Conservation (phyloP, 2,888 invertebrate species). For the Ernsta delagoae region DNA sequence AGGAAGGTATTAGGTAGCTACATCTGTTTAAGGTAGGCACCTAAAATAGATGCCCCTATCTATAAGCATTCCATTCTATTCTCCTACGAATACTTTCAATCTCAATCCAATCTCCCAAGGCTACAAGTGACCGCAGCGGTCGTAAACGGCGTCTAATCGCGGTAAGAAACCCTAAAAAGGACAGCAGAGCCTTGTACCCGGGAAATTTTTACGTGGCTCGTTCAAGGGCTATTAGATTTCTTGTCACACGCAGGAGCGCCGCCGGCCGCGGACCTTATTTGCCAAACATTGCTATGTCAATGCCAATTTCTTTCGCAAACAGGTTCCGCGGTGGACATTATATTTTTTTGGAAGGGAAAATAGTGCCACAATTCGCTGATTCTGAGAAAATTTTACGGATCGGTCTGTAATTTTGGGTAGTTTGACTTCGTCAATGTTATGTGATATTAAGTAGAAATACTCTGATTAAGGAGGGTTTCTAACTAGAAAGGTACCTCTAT, state of each 20-base stretch:
- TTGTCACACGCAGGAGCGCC: slow-evolving; percentile 69
- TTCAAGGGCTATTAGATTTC: slow-evolving; percentile 78
- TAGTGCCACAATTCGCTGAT: slow-evolving; percentile 14
- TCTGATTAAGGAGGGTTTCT: too few species aligned
- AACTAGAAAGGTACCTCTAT: too few species aligned
- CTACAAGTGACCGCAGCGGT: slow-evolving; percentile 26
- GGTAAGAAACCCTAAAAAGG: slow-evolving; percentile 55
- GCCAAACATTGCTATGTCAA: slow-evolving; percentile 71
- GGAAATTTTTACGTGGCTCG: slow-evolving; percentile 69
- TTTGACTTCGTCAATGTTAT: too few species aligned
- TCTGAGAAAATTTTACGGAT: background rate
- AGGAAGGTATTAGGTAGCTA: too few species aligned
- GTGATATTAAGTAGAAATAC: too few species aligned
- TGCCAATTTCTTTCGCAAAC: slow-evolving; percentile 74
- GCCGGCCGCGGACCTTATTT: slow-evolving; percentile 68
- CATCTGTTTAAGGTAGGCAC: too few species aligned
- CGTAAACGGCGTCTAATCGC: slow-evolving; percentile 34
- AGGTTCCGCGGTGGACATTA: slow-evolving; percentile 70
- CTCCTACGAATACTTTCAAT: slow-evolving; percentile 7
- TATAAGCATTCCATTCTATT: too few species aligned
- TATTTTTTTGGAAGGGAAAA: slow-evolving; percentile 54
- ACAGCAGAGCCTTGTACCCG: slow-evolving; percentile 57
- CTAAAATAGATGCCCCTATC: too few species aligned
- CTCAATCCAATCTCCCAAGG: slow-evolving; percentile 25
- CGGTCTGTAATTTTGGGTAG: background rate